These are phyloP conservation scores for Cyrtonyx montezumae DNA, from an alignment of 2,113 vertebrate genomes.

Conservation along the genomic window DNA sequence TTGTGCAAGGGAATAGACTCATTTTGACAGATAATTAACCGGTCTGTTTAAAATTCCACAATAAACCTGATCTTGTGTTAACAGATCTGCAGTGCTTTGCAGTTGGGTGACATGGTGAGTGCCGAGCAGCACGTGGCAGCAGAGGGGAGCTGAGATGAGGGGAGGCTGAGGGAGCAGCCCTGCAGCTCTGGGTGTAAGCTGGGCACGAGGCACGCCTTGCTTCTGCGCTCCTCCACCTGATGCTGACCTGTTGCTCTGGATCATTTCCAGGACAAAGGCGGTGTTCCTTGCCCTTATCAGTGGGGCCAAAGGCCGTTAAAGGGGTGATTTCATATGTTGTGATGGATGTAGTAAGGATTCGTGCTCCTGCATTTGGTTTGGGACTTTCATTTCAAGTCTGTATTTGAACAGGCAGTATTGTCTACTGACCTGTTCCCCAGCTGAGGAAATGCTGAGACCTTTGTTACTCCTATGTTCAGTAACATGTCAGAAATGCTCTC, in stretches of 20 bases:
- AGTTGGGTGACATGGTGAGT: rapidly evolving
- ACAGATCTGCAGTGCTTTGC: neutral
- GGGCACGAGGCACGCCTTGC: rapidly evolving
- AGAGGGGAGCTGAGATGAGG: neutral
- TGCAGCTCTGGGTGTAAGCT: rapidly evolving
- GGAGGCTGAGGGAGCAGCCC: neutral
- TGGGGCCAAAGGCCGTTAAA: neutral
- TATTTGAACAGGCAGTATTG: neutral
- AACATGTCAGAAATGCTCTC: neutral
- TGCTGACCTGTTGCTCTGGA: neutral
- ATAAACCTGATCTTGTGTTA: neutral
- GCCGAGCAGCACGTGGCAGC: rapidly evolving
- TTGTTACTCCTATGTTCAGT: neutral
- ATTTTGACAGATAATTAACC: neutral
- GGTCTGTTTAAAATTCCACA: neutral
- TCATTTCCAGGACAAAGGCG: neutral
- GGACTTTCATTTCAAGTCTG: neutral
- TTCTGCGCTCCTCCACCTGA: neutral
- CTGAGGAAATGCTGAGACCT: neutral
- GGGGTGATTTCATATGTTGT: rapidly evolving
- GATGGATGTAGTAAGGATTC: neutral
- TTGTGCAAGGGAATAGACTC: neutral
- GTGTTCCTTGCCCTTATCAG: neutral
- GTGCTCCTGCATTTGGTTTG: neutral
- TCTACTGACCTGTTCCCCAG: neutral